Conservation (phyloP, 2,888 invertebrate genomes). For the Stenodera caucasica region DNA sequence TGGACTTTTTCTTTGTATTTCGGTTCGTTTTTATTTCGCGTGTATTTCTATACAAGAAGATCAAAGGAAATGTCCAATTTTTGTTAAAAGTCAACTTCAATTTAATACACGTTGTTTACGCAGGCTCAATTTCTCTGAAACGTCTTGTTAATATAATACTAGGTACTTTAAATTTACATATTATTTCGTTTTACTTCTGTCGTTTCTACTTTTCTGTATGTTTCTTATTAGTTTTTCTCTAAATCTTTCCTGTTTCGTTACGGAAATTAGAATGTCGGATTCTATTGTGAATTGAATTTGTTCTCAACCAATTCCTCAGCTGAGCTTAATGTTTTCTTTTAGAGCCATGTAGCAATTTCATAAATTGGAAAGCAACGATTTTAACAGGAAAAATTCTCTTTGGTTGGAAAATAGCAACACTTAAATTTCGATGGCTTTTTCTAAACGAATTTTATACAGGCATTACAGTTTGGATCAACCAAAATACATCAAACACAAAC, state of each 20-base stretch:
- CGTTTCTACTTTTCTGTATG: constrained; percentile 11
- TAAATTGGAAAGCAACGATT: constrained; percentile 15
- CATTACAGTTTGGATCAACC: not conserved
- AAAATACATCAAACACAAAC: not conserved
- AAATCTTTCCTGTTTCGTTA: constrained; percentile 15
- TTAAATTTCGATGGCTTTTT: not conserved
- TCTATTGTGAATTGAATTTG: constrained; percentile 28
- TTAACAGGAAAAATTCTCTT: not conserved
- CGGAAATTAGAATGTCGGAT: constrained; percentile 27
- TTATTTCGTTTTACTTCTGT: constrained; percentile 29
- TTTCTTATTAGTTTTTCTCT: constrained; percentile 4
- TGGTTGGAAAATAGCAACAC: not conserved
- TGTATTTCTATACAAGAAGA: not conserved
- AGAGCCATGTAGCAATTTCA: constrained; percentile 16
- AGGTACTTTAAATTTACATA: constrained; percentile 26
- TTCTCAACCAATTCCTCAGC: constrained; percentile 20
- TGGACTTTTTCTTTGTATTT: not conserved
- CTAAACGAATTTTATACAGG: not conserved
- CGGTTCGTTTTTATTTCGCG: not conserved
- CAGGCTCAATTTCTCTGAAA: constrained; percentile 25
- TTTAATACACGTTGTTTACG: constrained; percentile 19
- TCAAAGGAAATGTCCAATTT: not conserved
- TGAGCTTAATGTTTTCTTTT: constrained; percentile 19
- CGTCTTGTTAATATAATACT: constrained; percentile 28
- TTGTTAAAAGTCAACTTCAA: constrained; percentile 19